Conservation (phyloP, 2,888 invertebrate genomes). For the Dicyrtomina minuta region DNA sequence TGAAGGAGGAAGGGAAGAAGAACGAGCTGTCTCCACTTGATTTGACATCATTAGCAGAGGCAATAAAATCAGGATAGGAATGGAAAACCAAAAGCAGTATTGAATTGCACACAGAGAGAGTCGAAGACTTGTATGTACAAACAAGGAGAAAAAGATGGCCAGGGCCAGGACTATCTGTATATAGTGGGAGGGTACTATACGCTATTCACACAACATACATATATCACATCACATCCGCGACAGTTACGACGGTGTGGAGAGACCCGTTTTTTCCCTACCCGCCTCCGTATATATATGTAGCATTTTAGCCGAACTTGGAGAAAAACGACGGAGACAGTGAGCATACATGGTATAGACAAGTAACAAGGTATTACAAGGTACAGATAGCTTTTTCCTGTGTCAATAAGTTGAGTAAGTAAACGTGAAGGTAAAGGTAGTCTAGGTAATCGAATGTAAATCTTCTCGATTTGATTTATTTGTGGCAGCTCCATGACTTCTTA, state of each 20-base stretch:
- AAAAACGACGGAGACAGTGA: not conserved
- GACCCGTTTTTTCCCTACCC: no score
- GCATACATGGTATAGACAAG: not conserved
- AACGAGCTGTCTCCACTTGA: constrained; percentile 45
- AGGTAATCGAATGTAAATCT: constrained; percentile 33
- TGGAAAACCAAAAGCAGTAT: not conserved
- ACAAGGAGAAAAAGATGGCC: not conserved
- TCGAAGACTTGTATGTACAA: not conserved
- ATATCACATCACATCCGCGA: no score
- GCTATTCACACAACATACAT: no score
- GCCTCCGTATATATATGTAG: no score
- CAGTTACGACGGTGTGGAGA: no score
- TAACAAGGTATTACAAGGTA: constrained; percentile 31
- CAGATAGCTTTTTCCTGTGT: constrained; percentile 33
- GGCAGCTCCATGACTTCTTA: constrained; percentile 28
- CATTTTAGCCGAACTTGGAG: not conserved
- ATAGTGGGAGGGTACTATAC: no score
- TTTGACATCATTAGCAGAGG: constrained; percentile 43
- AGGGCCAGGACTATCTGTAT: no score
- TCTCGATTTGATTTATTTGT: constrained; percentile 32
- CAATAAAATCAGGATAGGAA: constrained; percentile 18
- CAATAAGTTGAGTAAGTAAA: constrained; percentile 32
- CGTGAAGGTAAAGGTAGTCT: constrained; percentile 10
- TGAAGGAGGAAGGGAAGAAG: not conserved
- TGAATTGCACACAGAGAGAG: not conserved